Evolutionary conservation across 1,140 invertebrate species (phyloP).

Genomic region (Pristionchus pacificus): DNA sequence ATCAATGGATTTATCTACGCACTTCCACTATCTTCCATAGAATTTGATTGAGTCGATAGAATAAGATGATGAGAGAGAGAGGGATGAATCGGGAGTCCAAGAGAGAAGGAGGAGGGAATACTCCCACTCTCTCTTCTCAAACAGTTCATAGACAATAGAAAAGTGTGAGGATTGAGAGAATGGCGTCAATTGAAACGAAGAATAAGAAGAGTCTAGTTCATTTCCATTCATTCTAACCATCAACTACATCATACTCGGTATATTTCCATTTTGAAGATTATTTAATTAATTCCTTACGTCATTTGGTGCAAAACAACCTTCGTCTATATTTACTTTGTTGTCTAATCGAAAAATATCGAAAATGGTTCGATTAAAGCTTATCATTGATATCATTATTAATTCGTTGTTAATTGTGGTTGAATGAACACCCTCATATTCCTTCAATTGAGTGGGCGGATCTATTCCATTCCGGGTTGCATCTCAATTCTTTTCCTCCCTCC

Average conservation of each 20-base stretch:
- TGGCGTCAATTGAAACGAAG: neutral
- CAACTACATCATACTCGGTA: too few species aligned
- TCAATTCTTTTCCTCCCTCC: too few species aligned
- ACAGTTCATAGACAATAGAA: neutral
- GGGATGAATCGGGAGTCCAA: neutral
- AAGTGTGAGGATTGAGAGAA: neutral
- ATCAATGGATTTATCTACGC: neutral
- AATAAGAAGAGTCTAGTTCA: too few species aligned
- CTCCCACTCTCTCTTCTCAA: neutral
- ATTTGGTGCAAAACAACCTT: too few species aligned
- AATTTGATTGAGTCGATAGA: neutral
- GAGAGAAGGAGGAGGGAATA: neutral
- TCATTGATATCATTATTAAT: too few species aligned
- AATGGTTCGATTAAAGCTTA: too few species aligned
- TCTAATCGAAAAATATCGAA: too few species aligned
- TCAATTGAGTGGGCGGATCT: neutral
- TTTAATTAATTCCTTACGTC: too few species aligned
- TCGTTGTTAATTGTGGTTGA: neutral
- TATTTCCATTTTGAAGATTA: too few species aligned
- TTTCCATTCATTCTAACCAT: too few species aligned
- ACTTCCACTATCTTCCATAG: neutral
- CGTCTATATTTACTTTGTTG: too few species aligned
- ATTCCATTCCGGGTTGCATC: too few species aligned
- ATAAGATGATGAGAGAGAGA: slow-evolving; percentile 3
- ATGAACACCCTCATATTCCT: neutral